Percentiles rank a stretch among this genome's conserved stretches.
These are phyloP conservation scores for Kryphioiulus occultus DNA, from an alignment of 2,888 invertebrate species.

Conservation along the genomic window DNA sequence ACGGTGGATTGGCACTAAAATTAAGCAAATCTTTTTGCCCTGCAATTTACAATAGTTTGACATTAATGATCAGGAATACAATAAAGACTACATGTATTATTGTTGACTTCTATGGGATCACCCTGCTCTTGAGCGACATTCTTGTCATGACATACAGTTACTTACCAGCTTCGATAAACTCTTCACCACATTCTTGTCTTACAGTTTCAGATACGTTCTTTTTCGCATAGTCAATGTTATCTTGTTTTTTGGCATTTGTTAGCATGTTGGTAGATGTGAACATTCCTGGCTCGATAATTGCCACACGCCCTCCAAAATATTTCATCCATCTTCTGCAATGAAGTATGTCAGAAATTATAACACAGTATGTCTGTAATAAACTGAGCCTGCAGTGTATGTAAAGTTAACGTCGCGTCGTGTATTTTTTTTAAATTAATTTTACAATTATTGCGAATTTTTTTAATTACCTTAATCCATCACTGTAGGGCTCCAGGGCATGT, in stretches of 20 bases:
- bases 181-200: background rate
- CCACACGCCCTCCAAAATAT: conserved; percentile 1
- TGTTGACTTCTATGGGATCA: no score
- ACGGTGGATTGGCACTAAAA: background rate
- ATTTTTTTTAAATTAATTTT: no score
- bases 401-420: no score
- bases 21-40: background rate
- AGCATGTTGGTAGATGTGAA: background rate
- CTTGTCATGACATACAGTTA: background rate
- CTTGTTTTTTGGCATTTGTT: background rate
- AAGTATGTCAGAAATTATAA: background rate
- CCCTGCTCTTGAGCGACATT: no score
- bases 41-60: background rate
- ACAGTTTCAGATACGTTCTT: background rate
- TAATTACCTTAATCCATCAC: conserved; percentile 37
- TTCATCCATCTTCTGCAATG: conserved; percentile 43
- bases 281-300: conserved; percentile 45
- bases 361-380: no score
- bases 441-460: no score
- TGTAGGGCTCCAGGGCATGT: conserved; percentile 38
- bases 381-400: no score
- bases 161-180: background rate
- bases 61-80: no score
- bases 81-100: no score
- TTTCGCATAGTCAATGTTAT: background rate